Base-by-base conservation (phyloP, 2,113 vertebrate genomes). In the Esox niger region DNA sequence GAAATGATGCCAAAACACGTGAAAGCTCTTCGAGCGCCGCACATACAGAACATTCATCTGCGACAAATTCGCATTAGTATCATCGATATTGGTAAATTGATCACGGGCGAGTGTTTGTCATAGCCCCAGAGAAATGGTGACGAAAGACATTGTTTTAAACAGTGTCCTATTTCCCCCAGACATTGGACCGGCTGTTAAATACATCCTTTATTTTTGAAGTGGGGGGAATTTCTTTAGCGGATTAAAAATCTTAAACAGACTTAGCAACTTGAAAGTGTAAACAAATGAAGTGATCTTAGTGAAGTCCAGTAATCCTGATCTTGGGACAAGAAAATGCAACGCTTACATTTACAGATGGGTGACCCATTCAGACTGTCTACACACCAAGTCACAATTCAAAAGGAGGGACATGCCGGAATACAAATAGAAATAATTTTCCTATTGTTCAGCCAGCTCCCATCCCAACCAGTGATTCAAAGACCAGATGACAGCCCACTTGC, bases 1-100 rank as follows among this genome's bases (percentile, higher is more conserved):
- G 54, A 82, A 76, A 75, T 61, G 38, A 72, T 69, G 55, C 3
- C 5, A n/a, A 15, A 73, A 66, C 71, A 77, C 77, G 75, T 82
- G 68, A 65, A 62, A 69, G 33, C 52, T 73, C 70, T 81, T 68
- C 65, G 29, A 32, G 62, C n/a, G 46, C 43, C 68, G 33, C 63
- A 70, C 63, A 66, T 66, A 70, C 30, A 68, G 61, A 60, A 62
- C 77, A 64, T 62, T 75, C 76, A 75, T 68, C 70, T 75, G 77
- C 73, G 66, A 77, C 68, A 76, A 67, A 81, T 73, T 76, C 66
- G 69, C 57, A 26, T 32, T 58, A 31, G 46, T 6, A 32, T 58
- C 63, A 64, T 2, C 61, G 43, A 52, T 56, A 32, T 64, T 21
- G 17, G 17, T 66, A 38, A 74, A 52, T 72, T 29, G 31, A 66